Conservation (phyloP, 2,797 vertebrate species). For the Eulemur mongoz region DNA sequence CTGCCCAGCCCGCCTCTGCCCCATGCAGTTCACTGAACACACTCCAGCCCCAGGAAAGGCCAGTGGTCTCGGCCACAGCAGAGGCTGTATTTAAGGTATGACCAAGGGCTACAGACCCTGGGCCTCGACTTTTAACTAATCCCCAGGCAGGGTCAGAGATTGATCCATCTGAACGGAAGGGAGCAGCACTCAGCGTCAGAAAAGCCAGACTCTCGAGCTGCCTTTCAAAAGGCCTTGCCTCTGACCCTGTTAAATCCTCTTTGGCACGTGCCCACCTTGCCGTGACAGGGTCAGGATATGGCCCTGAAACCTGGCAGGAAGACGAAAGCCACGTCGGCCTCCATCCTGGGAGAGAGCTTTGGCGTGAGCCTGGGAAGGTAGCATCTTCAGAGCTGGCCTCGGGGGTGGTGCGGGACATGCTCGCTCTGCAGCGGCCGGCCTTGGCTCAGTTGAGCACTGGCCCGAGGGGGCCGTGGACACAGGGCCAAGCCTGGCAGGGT, state of each 20-base stretch:
- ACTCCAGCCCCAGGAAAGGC: not conserved
- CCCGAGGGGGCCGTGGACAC: not conserved
- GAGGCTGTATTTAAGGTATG: fast-evolving
- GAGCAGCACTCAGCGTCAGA: fast-evolving
- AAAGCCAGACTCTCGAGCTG: not conserved
- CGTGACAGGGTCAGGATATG: fast-evolving
- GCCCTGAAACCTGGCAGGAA: not conserved
- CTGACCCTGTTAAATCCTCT: not conserved
- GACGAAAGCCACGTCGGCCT: not conserved
- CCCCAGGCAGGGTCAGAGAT: not conserved
- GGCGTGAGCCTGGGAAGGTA: fast-evolving
- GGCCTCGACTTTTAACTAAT: not conserved
- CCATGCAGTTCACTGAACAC: not conserved
- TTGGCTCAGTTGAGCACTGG: not conserved
- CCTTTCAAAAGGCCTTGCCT: not conserved
- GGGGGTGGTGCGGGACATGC: fast-evolving
- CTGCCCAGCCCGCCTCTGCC: not conserved
- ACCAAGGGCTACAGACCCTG: not conserved
- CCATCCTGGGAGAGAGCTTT: not conserved
- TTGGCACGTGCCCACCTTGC: not conserved
- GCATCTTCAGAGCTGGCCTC: not conserved
- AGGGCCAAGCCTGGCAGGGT: not conserved
- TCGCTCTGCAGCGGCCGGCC: fast-evolving
- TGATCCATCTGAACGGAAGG: fast-evolving
- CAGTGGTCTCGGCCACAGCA: not conserved